These are phyloP conservation scores for Pitta sordida DNA, from an alignment of 2,113 vertebrate species.

Conservation along the genomic window DNA sequence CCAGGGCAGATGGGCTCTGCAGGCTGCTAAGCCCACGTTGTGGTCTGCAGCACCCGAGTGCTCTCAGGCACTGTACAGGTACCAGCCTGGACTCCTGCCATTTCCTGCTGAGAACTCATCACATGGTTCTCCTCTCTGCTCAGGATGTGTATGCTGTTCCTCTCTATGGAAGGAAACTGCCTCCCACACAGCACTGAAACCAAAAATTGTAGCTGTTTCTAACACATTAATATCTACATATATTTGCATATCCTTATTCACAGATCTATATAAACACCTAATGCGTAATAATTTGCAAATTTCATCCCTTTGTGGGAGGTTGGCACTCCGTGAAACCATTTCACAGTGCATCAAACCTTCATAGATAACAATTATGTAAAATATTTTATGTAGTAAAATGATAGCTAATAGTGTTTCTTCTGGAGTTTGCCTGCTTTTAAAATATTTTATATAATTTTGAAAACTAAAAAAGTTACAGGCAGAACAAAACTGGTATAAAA, in stretches of 20 bases:
- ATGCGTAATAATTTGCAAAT: not conserved
- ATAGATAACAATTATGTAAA: not conserved
- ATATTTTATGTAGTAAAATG: not conserved
- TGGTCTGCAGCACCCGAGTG: not conserved
- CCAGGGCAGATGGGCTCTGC: not conserved
- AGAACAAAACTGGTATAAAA: not conserved
- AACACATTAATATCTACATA: slow-evolving; percentile 6
- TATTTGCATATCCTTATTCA: not conserved
- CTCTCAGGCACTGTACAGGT: rapidly evolving
- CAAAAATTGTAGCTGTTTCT: slow-evolving; percentile 2
- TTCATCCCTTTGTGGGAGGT: not conserved
- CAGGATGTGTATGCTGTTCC: not conserved
- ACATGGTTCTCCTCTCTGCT: not conserved
- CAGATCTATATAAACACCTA: not conserved
- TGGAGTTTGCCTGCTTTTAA: not conserved
- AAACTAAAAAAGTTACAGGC: not conserved
- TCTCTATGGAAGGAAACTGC: not conserved
- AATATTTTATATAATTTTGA: not conserved
- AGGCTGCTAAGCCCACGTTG: not conserved
- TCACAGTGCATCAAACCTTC: not conserved
- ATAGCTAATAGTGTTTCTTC: not conserved
- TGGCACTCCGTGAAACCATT: not conserved
- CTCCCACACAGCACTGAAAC: slow-evolving; percentile 49
- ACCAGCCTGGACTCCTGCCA: not conserved
- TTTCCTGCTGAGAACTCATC: not conserved